Percentiles rank a stretch among this genome's conserved stretches.
These are phyloP conservation scores for Hipposideros larvatus DNA, from an alignment of 2,797 vertebrate genomes.

Conservation along the genomic window DNA sequence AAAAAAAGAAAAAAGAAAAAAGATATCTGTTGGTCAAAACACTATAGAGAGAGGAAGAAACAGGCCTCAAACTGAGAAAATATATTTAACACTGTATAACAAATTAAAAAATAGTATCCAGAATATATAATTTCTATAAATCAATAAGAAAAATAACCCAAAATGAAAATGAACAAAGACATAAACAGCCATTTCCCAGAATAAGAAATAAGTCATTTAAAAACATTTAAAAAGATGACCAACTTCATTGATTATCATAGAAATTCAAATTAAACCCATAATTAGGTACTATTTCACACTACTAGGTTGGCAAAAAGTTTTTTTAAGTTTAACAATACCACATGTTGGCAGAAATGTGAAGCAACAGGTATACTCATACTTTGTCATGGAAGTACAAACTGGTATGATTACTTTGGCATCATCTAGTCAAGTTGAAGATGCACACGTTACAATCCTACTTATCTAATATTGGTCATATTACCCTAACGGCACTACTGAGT, in stretches of 20 bases:
- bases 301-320: background rate
- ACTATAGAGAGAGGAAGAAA: background rate
- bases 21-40: background rate
- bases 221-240: background rate
- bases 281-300: background rate
- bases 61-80: background rate
- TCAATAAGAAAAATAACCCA: background rate
- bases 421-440: background rate
- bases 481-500: background rate
- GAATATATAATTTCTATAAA: background rate
- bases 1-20: no score
- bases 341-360: background rate
- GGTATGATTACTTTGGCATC: background rate
- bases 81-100: background rate
- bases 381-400: background rate
- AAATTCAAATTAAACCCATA: background rate
- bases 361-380: background rate
- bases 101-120: background rate
- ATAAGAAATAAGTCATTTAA: background rate
- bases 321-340: background rate
- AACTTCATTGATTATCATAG: background rate
- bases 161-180: background rate
- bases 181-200: background rate
- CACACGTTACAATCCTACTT: background rate
- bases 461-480: background rate